Evolutionary conservation across 2,797 vertebrate species (phyloP).

Genomic region (Lycodopsis pacificus): DNA sequence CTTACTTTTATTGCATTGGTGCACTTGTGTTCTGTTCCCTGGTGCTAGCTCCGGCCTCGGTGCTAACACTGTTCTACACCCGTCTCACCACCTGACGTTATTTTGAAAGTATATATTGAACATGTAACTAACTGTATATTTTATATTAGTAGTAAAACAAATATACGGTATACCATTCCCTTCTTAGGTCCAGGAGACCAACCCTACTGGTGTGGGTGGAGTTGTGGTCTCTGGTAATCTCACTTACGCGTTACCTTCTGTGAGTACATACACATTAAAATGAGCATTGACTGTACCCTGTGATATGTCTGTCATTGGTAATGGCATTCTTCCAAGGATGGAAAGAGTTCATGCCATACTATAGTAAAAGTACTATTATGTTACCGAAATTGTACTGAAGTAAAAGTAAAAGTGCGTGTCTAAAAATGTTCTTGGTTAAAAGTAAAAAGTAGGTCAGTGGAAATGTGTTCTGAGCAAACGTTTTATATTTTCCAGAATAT

Average conservation of each 20-base stretch:
- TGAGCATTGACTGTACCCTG: background rate
- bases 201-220: background rate
- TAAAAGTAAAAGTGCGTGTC: background rate
- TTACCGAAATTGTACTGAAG: background rate
- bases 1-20: background rate
- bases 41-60: too few relatives aligned
- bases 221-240: background rate
- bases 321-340: too few relatives aligned
- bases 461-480: too few relatives aligned
- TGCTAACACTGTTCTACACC: too few relatives aligned
- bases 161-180: too few relatives aligned
- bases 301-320: background rate
- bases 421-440: background rate
- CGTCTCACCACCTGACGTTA: too few relatives aligned
- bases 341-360: background rate
- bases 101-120: too few relatives aligned
- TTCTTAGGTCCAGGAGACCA: constrained; percentile 12
- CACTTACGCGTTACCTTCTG: rapidly evolving
- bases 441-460: background rate
- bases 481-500: too few relatives aligned
- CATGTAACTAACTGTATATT: too few relatives aligned
- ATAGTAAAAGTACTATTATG: background rate
- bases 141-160: background rate
- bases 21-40: too few relatives aligned
- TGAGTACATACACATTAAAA: constrained; percentile 10